Evolutionary conservation across 23 tunicate genomes (phyloP).

Genomic region (Styela plicata): DNA sequence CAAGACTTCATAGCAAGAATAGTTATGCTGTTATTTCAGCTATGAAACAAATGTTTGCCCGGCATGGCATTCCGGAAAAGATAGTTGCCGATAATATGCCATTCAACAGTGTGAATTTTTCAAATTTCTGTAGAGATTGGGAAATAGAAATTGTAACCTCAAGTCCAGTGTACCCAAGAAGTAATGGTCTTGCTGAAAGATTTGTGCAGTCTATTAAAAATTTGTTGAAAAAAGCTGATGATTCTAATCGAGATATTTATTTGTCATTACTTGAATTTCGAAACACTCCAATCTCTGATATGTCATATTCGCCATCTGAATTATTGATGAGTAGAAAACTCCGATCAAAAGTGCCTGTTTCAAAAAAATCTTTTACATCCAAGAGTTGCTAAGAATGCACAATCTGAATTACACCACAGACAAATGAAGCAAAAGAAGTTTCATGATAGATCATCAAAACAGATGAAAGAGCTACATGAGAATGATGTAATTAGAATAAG

Average conservation of each 20-base stretch:
- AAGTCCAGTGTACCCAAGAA: slow-evolving; percentile 23
- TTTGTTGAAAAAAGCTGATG: slow-evolving; percentile 30
- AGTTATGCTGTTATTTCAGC: slow-evolving; percentile 20
- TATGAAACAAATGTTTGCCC: slow-evolving; percentile 32
- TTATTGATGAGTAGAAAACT: slow-evolving; percentile 20
- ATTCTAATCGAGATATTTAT: slow-evolving; percentile 17
- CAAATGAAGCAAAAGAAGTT: background rate
- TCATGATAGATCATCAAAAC: too few relatives aligned
- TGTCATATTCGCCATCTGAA: slow-evolving; percentile 34
- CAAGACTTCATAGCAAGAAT: slow-evolving; percentile 14
- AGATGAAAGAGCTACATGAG: too few relatives aligned
- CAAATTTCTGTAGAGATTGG: slow-evolving; percentile 21
- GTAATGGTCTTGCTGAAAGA: slow-evolving; percentile 43
- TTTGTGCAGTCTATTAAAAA: slow-evolving; percentile 25
- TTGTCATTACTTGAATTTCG: slow-evolving; percentile 30
- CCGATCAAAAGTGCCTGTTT: slow-evolving; percentile 1
- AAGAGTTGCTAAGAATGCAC: background rate
- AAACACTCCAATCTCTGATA: slow-evolving; percentile 6
- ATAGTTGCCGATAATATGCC: slow-evolving; percentile 36
- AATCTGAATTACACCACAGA: background rate
- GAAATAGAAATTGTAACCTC: slow-evolving; percentile 17
- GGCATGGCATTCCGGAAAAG: slow-evolving; percentile 33
- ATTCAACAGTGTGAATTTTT: slow-evolving; percentile 19
- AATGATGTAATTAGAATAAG: too few relatives aligned
- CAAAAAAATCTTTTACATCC: background rate